Evolutionary conservation across 2,888 invertebrate species (phyloP), one percentile per base, ranked within the genome.

Genomic region (Pristionchus arcanus): DNA sequence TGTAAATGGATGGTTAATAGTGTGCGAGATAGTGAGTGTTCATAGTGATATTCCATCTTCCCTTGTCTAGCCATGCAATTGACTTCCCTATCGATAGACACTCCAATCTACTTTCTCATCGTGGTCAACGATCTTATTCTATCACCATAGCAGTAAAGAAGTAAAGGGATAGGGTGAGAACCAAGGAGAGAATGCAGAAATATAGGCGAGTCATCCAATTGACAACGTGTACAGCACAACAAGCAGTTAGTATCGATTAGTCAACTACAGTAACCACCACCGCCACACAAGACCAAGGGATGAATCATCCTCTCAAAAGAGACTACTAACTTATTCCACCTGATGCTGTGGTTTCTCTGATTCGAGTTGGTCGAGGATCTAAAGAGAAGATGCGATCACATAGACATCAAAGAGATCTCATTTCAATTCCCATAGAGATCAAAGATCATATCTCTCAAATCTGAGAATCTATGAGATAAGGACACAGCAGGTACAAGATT

Each of bases 241-340:
- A 74, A 37, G 74, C 81, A 53, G 81, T 81, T 81, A 81, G 49
- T 81, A 53, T 34, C 85, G 63, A 59, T 85, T 63, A 85, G 59
- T 85, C 59, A 21, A 55, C 59, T 85, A 85, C 59, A 59, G 59
- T 59, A 85, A 28, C 2, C 83, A 83, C 83, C 9, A 55, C 49
- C 83, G 53, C 31, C 13, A 85, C 85, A 59, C 85, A 2, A 59
- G 42, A 49, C 42, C 42, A 49, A 49, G 42, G 68, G 31, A 81
- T 81, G 81, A 81, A 81, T 81, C 81, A 81, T 81, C n/a, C 81
- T 34, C 53, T 49, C 28, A 81, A 49, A 81, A n/a, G 81, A 25
- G 81, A 28, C 49, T 81, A 85, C 85, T 85, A 28, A 85, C 85
- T 63, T 85, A 85, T 63, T 59, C 85, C 85, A 59, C 85, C 85